phyloP scores from a whole-genome alignment of 2,797 vertebrate genomes.

The Channallabes apus region DNA sequence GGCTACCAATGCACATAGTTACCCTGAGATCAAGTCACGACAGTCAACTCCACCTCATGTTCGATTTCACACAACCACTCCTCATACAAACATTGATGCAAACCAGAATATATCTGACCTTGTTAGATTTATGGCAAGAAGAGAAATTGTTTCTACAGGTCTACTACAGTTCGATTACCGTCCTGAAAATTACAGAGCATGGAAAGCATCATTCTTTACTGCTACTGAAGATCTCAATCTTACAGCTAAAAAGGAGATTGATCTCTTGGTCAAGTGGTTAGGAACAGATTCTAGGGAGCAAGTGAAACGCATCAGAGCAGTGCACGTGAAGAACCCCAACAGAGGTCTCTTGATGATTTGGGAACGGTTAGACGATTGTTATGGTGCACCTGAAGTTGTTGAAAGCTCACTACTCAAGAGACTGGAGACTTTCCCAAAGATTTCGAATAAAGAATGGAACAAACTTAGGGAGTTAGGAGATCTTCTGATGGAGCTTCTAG shows the following conservation, averaged over 20 bases:
- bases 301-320: conserved; percentile 13
- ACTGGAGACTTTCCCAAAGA: conserved; percentile 24
- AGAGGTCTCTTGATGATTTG: conserved; percentile 13
- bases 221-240: conserved; percentile 12
- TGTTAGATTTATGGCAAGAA: no score
- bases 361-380: conserved; percentile 10
- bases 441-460: conserved; percentile 20
- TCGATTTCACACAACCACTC: no score
- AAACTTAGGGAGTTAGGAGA: conserved; percentile 24
- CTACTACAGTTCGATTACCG: neutral
- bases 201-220: conserved; percentile 38
- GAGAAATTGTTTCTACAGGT: no score
- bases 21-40: no score
- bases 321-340: conserved; percentile 11
- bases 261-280: conserved; percentile 45
- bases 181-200: conserved; percentile 36
- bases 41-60: no score
- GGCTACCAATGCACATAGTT: no score
- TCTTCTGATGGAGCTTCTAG: conserved; percentile 18
- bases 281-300: conserved; percentile 33
- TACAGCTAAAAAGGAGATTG: conserved; percentile 37
- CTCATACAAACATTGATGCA: no score
- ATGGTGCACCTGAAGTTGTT: neutral
- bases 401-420: conserved; percentile 25
- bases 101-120: no score